Evolutionary conservation across 23 tunicate species (phyloP), one percentile per base, ranked within the genome.

Genomic region (Ciona savignyi): DNA sequence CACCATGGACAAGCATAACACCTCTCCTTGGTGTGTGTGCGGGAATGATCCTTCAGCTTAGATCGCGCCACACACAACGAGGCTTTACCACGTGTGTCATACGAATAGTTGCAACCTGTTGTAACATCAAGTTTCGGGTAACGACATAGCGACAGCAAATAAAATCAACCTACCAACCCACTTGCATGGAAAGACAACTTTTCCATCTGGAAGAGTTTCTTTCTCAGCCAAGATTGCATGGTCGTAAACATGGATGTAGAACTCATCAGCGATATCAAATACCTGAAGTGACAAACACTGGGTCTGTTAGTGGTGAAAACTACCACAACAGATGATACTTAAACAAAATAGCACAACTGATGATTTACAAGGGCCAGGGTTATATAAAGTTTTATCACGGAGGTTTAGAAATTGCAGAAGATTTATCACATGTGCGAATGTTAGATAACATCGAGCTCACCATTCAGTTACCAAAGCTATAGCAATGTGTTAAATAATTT

Each of bases 1-100:
- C 97, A 91, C 86, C 87, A 80, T 0, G 97, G 97, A 69, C 97
- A 91, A 24, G 97, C 97, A 68, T 72, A 91, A 25, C 76, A 33
- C 27, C 91, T 65, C 49, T 91, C 97, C 56, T 91, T 89, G 65
- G 97, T 91, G 76, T 91, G 97, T 23, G 91, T 66, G 1, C 86
- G 70, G 48, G 84, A 49, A 75, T 91, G 97, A 23, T 79, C 90
- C 28, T 71, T 48, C 51, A 91, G 73, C 80, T 91, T 91, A 66
- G 30, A 78, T 70, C 51, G 72, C n/a, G 77, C 91, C 1, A 30
- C 33, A 35, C 74, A 68, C n/a, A 65, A 9, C 22, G 24, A 30
- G 9, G 35, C 22, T 69, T 69, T 29, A 29, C 42, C 42, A 4
- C 22, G 35, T 69, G 35, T 42, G 15, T 42, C 62, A 56, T 81